Evolutionary conservation across 2,888 invertebrate genomes (phyloP), one percentile per base, ranked within the genome.

Genomic region (Cantharis rustica): DNA sequence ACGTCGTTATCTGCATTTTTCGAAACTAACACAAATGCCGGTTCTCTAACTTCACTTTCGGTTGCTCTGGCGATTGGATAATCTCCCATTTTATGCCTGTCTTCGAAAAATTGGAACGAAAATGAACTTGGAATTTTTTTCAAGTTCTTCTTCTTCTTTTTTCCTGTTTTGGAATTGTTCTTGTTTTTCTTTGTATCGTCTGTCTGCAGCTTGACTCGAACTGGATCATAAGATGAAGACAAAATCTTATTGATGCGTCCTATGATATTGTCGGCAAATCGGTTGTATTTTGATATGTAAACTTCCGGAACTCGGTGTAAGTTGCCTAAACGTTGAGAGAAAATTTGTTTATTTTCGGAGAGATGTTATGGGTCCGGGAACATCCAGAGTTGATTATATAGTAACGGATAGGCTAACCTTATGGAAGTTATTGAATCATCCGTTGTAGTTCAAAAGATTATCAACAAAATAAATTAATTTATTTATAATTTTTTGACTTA

Each of bases 191-290:
- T 88, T 68, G 83, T 88, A 11, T 90, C 90, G 0, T 90, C 90
- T 68, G 86, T 86, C 79, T 92, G 91, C 31, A 95, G 88, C 84
- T 93, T 93, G 0, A 96, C 96, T 80, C 94, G 93, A 75, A 96
- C 96, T 0, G 96, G 96, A 86, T 96, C 96, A 88, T 95, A 96
- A 70, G 94, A 95, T 80, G 92, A 91, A 69, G 93, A 91, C 80
- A 96, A 89, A 76, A 96, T 94, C 82, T 93, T 93, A 88, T 96
- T 96, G 89, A 96, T 95, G 83, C 95, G 91, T 75, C 92, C 92
- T 80, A 96, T 90, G 81, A 96, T 95, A 83, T 93, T 95, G 88
- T 96, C 96, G 75, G 95, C 94, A 87, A 95, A 96, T 81, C 93
- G 91, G 88, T 96, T 96, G 89, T 96, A 96, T 85, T 95, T 95